Conservation (phyloP, 1,140 invertebrate species). For the Phymastichus coffea region DNA sequence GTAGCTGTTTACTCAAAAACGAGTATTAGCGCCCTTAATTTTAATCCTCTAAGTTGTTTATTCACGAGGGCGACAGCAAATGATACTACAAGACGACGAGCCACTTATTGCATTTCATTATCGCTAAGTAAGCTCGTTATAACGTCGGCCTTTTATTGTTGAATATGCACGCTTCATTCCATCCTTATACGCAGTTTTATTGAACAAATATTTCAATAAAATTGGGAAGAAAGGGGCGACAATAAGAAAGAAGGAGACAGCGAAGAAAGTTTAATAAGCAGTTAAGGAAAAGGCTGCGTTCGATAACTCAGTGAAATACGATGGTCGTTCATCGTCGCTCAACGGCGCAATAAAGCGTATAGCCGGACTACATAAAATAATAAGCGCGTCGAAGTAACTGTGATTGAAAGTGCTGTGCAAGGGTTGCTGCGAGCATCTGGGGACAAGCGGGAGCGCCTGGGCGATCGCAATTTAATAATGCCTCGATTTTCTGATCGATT, state of each 20-base stretch:
- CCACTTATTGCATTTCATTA: no score
- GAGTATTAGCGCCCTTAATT: no score
- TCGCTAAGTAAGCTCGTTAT: no score
- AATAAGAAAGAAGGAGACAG: not conserved
- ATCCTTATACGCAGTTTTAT: no score
- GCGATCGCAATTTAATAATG: slow-evolving; percentile 33
- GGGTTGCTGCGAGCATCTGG: no score
- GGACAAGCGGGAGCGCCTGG: no score
- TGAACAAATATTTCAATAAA: not conserved
- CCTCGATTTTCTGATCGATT: slow-evolving; percentile 36
- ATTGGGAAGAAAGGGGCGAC: not conserved
- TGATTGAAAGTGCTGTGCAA: no score
- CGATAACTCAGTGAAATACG: not conserved
- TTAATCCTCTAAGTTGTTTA: no score
- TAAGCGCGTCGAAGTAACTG: not conserved
- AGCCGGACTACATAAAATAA: slow-evolving; percentile 14
- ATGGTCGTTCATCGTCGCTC: not conserved
- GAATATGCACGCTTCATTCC: no score
- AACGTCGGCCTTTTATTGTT: no score
- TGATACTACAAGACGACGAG: no score
- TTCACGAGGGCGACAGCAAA: no score
- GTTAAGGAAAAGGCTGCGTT: not conserved
- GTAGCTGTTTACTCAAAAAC: not conserved
- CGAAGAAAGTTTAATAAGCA: slow-evolving; percentile 8
- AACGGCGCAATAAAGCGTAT: slow-evolving; percentile 14